Evolutionary conservation across 2,797 vertebrate species (phyloP), one percentile per base, ranked within the genome.

Genomic region (Lutjanus argentimaculatus): DNA sequence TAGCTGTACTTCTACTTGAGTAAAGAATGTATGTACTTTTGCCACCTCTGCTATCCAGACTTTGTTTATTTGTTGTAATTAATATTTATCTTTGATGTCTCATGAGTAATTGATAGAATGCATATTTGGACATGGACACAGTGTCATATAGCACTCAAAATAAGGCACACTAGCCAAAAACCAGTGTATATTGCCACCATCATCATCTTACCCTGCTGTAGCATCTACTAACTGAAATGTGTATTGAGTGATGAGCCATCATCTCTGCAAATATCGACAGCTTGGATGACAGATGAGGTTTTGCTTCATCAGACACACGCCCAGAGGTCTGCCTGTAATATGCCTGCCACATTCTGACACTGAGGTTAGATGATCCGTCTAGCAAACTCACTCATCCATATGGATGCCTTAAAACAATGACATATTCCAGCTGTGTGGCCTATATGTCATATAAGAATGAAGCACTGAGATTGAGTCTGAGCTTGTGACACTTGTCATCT

Each of bases 281-380:
- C 70, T 83, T 59, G 49, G 25, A 58, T 72, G 51, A 82, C 77
- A 79, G 70, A 82, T 79, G 49, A 77, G 72, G 56, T 56, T 73
- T 80, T 67, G 64, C n/a, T 79, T 53, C 63, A 30, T 80, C 42
- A 66, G 19, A 72, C 61, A 61, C 15, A 56, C 59, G 63, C 43
- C 36, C 70, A 63, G 65, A 69, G 53, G 56, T 82, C 80, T 58
- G 48, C 75, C 61, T 69, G 49, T 55, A 77, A 51, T 65, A 19
- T 67, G 51, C 67, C 62, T 25, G 55, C 56, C 46, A 65, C 22
- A 70, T 0, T 70, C 61, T 79, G 74, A 83, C 25, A 9, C 30
- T n/a, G 6, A 64, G 75, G 3, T 79, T 58, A 43, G 65, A 80
- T 72, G 69, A 67, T 81, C 59, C 57, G n/a, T 79, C 62, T 62